These are phyloP conservation scores for Lepidotrigona ventralis DNA, from an alignment of 1,140 invertebrate species.

Conservation along the genomic window DNA sequence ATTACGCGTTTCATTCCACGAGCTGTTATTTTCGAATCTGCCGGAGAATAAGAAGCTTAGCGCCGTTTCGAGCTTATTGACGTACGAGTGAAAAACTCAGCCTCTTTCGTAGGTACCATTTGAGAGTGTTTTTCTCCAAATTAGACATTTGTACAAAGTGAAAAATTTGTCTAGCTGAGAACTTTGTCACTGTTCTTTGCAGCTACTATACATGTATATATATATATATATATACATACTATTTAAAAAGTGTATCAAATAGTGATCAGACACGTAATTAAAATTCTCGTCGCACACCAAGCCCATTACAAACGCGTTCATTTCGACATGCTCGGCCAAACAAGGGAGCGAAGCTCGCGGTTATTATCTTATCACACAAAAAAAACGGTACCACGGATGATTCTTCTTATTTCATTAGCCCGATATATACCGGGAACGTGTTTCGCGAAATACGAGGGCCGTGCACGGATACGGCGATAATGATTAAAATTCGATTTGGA, in stretches of 20 bases:
- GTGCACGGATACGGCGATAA: background rate
- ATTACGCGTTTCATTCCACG: conserved; percentile 51
- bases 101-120: background rate
- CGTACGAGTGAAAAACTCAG: background rate
- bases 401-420: conserved; percentile 19
- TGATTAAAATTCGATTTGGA: background rate
- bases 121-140: background rate
- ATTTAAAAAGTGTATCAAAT: background rate
- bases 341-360: background rate
- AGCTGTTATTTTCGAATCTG: conserved; percentile 54
- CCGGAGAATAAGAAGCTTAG: conserved; percentile 38
- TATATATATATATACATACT: background rate
- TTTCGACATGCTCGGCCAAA: conserved; percentile 10
- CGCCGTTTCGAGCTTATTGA: conserved; percentile 26
- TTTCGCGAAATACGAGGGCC: background rate
- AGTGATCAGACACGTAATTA: background rate
- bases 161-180: background rate
- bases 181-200: background rate
- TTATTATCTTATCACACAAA: conserved; percentile 15
- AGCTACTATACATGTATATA: too few species aligned
- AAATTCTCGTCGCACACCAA: conserved; percentile 3
- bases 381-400: conserved; percentile 8
- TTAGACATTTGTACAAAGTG: background rate
- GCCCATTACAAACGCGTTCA: background rate
- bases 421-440: background rate